Conservation (phyloP, 1,140 invertebrate species). For the Drosophila bocki region DNA sequence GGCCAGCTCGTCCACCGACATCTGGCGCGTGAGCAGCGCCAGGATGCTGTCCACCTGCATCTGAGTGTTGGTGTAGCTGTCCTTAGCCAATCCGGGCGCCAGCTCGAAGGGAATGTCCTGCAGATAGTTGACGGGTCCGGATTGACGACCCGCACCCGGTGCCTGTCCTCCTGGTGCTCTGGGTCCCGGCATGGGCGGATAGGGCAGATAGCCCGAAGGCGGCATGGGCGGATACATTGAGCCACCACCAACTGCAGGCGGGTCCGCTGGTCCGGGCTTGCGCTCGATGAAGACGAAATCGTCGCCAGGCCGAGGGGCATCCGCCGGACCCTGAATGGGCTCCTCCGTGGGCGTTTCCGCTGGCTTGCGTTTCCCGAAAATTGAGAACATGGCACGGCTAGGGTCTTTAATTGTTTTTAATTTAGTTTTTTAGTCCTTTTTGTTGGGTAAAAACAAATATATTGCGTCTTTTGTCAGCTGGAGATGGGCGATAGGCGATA, state of each 20-base stretch:
- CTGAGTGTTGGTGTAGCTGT: constrained; percentile 59
- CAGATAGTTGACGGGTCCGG: constrained; percentile 63
- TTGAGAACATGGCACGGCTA: constrained; percentile 60
- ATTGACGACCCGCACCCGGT: neutral
- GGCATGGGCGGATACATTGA: constrained; percentile 77
- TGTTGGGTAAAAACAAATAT: constrained; percentile 12
- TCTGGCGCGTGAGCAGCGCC: constrained; percentile 74
- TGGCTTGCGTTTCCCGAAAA: constrained; percentile 75
- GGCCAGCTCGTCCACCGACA: constrained; percentile 65
- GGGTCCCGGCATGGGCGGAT: constrained; percentile 52
- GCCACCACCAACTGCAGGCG: constrained; percentile 19
- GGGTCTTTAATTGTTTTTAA: neutral
- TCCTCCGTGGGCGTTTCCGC: constrained; percentile 74
- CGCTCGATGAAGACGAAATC: constrained; percentile 82
- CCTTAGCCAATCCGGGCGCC: constrained; percentile 68
- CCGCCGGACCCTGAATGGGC: constrained; percentile 71
- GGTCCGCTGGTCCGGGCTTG: constrained; percentile 44
- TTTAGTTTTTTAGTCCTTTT: neutral
- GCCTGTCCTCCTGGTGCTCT: constrained; percentile 15
- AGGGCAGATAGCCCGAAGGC: constrained; percentile 56
- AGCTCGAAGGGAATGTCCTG: constrained; percentile 82
- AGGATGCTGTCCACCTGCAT: constrained; percentile 76
- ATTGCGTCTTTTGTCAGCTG: constrained; percentile 24
- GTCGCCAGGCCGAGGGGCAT: constrained; percentile 52
- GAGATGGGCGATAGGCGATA: constrained; percentile 26